phyloP scores from a whole-genome alignment of 2,888 invertebrate genomes.

The Kryphioiulus occultus region DNA sequence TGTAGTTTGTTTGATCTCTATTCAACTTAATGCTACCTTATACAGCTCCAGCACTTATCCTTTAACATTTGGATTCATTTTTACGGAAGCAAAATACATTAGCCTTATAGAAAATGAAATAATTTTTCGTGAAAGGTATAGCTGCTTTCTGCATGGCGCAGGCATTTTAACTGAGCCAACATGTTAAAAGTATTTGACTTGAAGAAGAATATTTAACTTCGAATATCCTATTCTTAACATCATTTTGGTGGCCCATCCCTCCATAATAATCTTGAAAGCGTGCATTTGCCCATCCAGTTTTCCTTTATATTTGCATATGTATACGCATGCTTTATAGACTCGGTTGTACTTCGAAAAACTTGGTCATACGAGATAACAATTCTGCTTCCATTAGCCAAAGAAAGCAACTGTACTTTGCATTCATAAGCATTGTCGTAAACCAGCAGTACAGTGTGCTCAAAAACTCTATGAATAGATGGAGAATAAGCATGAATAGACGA shows the following conservation, averaged over 20 bases:
- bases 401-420: not conserved
- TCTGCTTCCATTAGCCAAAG: not conserved
- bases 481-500: no score
- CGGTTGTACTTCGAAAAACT: not conserved
- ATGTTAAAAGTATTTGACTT: slow-evolving; percentile 19
- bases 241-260: not conserved
- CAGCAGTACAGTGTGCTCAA: not conserved
- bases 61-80: not conserved
- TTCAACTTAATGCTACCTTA: slow-evolving; percentile 8
- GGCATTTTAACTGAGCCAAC: slow-evolving; percentile 7
- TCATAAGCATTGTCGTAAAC: not conserved
- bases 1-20: not conserved
- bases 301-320: not conserved
- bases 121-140: not conserved
- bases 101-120: slow-evolving; percentile 24
- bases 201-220: not conserved
- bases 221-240: not conserved
- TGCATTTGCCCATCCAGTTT: not conserved
- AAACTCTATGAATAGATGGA: not conserved
- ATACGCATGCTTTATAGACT: not conserved
- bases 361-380: not conserved
- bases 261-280: not conserved
- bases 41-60: not conserved
- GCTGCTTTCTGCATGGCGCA: not conserved
- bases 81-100: not conserved